Conservation (phyloP, 2,888 invertebrate species). For the Neoitamus cyanurus region DNA sequence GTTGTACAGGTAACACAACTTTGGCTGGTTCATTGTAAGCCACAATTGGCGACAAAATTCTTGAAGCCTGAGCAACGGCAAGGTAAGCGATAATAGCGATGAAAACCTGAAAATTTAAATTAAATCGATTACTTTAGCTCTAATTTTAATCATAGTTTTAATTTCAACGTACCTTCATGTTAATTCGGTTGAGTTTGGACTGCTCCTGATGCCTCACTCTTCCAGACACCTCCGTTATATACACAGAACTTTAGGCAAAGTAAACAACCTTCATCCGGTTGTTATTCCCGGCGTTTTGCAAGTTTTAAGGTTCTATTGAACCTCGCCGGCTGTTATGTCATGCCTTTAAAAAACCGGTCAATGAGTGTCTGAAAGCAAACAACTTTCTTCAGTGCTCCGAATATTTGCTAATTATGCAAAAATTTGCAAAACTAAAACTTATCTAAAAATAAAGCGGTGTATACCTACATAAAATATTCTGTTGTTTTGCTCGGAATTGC, state of each 20-base stretch:
- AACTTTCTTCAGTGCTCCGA: neutral
- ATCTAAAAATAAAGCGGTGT: neutral
- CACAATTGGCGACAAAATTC: neutral
- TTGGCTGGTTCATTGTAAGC: neutral
- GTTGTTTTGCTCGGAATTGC: neutral
- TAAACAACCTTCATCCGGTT: neutral
- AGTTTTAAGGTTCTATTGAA: neutral
- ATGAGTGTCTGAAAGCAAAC: neutral
- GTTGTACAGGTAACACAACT: neutral
- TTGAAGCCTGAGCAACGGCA: neutral
- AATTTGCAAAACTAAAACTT: neutral
- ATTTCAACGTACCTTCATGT: neutral
- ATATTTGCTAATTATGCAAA: neutral
- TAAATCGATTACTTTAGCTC: neutral
- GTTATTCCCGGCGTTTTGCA: neutral
- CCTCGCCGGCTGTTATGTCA: neutral
- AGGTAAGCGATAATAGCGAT: neutral
- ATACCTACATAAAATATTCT: neutral
- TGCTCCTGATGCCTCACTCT: neutral
- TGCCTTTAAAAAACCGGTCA: neutral
- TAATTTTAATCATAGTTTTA: neutral
- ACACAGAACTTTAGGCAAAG: neutral
- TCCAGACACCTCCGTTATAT: neutral
- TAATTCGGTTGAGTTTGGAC: neutral
- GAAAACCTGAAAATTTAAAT: neutral